Evolutionary conservation across 2,888 invertebrate species (phyloP), one percentile per base, ranked within the genome.

Genomic region (Harpagoxenus sublaevis): DNA sequence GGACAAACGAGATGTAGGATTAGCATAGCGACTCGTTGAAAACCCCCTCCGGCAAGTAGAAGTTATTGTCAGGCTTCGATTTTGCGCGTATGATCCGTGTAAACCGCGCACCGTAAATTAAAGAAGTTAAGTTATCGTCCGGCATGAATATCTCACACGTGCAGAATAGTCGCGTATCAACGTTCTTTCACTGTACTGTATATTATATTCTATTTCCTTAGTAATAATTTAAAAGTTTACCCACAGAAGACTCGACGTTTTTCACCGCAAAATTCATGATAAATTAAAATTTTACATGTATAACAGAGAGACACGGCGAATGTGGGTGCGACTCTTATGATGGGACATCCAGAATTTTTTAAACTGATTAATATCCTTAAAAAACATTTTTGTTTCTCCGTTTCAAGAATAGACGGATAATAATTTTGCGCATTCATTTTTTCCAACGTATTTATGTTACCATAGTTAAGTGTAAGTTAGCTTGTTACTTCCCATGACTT

Each of bases 21-120:
- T 85, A 84, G 74, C 73, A 18, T 51, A 66, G 66, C 68, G 89
- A 90, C 86, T 90, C 84, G 89, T 89, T 88, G 86, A 81, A 53
- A 77, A 55, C 53, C n/a, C 55, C 35, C 4, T 23, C 48, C 51
- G 65, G 45, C 31, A 35, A 9, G 62, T 55, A 18, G 55, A 86
- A 85, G 84, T 87, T 84, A 18, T 62, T 62, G 71, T 62, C 60
- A 42, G 42, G 35, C 10, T 62, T 79, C 60, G 68, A 84, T 84
- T 42, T 71, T 60, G 51, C n/a, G 53, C 23, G 8, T 57, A 35
- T 15, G 28, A 23, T 35, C 18, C 12, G 12, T 63, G 15, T 57
- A 62, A 78, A 82, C 63, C 23, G 35, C 31, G 9, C n/a, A 35
- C 45, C 9, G 15, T 23, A 63, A 77, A 78, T 82, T 82, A 55